Base-by-base conservation (phyloP, 2,113 vertebrate species). In the Hydropotes inermis region DNA sequence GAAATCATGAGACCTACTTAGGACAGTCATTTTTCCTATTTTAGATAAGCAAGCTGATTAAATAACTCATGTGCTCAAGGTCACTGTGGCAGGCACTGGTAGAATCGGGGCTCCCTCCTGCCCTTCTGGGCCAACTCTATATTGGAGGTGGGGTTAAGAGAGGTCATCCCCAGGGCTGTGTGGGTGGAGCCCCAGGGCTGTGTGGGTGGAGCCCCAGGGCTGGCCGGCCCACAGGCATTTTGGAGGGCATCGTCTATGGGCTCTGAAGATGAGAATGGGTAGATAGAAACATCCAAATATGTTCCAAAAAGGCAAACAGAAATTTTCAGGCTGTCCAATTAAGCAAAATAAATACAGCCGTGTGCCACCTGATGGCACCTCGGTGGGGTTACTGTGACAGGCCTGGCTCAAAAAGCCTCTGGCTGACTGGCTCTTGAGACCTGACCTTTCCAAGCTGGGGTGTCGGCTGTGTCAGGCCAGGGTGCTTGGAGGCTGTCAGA, bases 391-490 rank as follows among this genome's bases (percentile, higher is more conserved):
- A 1, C 54, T 19, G 74, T 61, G 92, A 67, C 47, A 55, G 85
- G 64, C 81, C 50, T 54, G 82, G 43, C 58, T 55, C 5, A 1
- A 33, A 47, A 58, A 50, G 57, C 70, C 84, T 82, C 94, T 45
- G 79, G 9, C 86, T 36, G 57, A 19, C 36, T 67, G 16, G 13
- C 12, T 11, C 57, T 54, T 7, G 64, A 64, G 74, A 47, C 89
- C 97, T 93, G 96, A 89, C 94, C 89, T 97, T 92, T 91, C 87
- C 78, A 28, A 33, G 61, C 89, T 43, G 94, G 43, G 61, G 21
- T 3, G 2, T 4, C 50, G 82, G 36, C 89, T 81, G 1, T 74
- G 50, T 87, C 76, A 16, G 83, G 86, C 96, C 7, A 5, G 50
- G 47, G 94, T 27, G 7, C 83, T 84, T 25, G 7, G 55, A 94